Evolutionary conservation across 2,113 vertebrate genomes (phyloP), one percentile per base, ranked within the genome.

Genomic region (Hippolais icterina): DNA sequence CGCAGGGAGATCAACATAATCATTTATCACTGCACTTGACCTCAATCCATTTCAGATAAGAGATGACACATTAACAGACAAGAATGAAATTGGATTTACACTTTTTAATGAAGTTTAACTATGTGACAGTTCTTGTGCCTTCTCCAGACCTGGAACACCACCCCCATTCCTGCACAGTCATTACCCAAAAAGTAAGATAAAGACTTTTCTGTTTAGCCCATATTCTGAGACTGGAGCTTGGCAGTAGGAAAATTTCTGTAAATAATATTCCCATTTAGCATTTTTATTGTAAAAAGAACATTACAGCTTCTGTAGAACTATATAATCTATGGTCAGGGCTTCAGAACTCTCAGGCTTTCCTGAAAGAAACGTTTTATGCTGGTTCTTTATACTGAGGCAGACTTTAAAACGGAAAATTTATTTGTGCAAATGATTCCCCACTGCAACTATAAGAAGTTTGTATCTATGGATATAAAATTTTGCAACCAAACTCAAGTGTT

Each of bases 81-180:
- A n/a, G 8, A 27, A 63, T 22, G 10, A n/a, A 74, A 41, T n/a
- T 69, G 35, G 54, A 37, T 46, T 86, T 44, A n/a, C 10, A 17
- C 9, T 41, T 23, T 16, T 84, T 47, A 10, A 33, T 59, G 39
- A 89, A 19, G 22, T 53, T 74, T 70, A 66, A 76, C 16, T 44
- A 39, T 1, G 4, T 44, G 11, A 31, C 16, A 1, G 6, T 22
- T 37, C 35, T 50, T 4, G 1, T 27, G 35, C 3, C 12, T 11
- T 49, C 52, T 79, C 39, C 68, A 72, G 59, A 60, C 9, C 24
- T 79, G 52, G n/a, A 91, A 20, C 11, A 52, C 18, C 22, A 41
- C 19, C 22, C 9, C 74, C 52, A 4, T 22, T 42, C 21, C 75
- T 47, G 8, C 39, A 75, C 7, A 22, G 23, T 21, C 28, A 6